phyloP scores from a whole-genome alignment of 2,888 invertebrate species.

The Galerucella nymphaeae region DNA sequence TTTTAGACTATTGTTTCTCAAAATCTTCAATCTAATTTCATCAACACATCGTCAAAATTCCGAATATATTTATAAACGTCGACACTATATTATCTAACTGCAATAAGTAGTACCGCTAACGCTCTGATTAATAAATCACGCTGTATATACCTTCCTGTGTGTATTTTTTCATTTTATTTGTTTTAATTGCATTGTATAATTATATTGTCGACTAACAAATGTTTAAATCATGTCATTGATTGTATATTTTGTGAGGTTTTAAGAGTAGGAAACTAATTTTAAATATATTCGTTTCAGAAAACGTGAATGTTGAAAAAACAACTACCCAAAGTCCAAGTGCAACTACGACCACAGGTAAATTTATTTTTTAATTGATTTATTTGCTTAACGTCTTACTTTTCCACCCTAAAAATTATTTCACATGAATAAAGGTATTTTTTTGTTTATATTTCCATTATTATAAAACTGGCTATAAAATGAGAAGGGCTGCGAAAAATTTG shows the following conservation, averaged over 20 bases:
- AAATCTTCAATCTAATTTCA: too few relatives aligned
- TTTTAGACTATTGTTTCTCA: too few relatives aligned
- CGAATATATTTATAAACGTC: too few relatives aligned
- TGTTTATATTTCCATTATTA: not conserved
- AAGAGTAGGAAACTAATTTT: constrained; percentile 7
- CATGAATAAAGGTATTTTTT: too few relatives aligned
- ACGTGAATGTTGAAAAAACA: constrained; percentile 55
- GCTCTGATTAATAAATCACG: constrained; percentile 2
- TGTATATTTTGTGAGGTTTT: constrained; percentile 4
- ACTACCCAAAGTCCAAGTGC: constrained; percentile 58
- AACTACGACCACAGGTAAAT: constrained; percentile 54
- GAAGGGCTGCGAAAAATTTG: too few relatives aligned
- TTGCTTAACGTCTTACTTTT: not conserved
- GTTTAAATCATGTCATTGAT: not conserved
- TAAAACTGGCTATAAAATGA: too few relatives aligned
- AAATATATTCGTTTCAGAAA: constrained; percentile 56
- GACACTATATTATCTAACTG: not conserved
- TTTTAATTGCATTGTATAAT: constrained; percentile 34
- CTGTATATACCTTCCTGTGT: not conserved
- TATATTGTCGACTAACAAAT: not conserved
- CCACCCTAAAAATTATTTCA: too few relatives aligned
- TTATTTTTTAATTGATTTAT: constrained; percentile 11
- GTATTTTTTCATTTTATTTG: not conserved
- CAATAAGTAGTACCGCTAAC: constrained; percentile 3
- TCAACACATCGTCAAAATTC: too few relatives aligned